Conservation (phyloP, 1,140 invertebrate species). For the Diachasmimorpha longicaudata region DNA sequence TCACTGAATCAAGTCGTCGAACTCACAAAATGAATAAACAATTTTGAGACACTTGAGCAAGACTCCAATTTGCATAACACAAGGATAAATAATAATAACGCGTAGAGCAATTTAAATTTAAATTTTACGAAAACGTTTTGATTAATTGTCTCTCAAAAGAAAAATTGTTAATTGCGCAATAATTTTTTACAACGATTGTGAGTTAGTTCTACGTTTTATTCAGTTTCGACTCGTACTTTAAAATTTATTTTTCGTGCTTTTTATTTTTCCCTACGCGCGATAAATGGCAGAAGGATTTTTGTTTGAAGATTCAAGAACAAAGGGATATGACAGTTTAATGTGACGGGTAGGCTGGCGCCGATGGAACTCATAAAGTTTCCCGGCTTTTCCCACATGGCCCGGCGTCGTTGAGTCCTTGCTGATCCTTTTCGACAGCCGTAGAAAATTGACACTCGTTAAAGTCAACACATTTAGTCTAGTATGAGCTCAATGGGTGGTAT, state of each 20-base stretch:
- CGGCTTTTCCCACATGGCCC: constrained; percentile 56
- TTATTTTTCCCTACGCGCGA: no score
- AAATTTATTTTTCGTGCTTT: no score
- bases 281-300: no score
- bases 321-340: constrained; percentile 42
- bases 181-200: no score
- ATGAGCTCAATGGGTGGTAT: background rate
- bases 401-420: constrained; percentile 27
- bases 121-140: background rate
- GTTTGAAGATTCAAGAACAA: background rate
- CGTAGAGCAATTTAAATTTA: background rate
- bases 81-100: background rate
- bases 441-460: constrained; percentile 32
- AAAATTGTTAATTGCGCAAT: no score
- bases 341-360: constrained; percentile 44
- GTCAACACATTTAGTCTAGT: constrained; percentile 40
- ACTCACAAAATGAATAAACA: constrained; percentile 28
- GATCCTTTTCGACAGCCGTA: constrained; percentile 32
- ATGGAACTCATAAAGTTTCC: constrained; percentile 51
- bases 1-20: constrained; percentile 18
- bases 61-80: background rate
- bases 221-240: no score
- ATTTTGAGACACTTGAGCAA: constrained; percentile 24
- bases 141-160: no score
- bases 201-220: no score